Evolutionary conservation across 35 echinoderm and acorn worm species (phyloP), one percentile per base, ranked within the genome.

Genomic region (Ophioderma brevispina): DNA sequence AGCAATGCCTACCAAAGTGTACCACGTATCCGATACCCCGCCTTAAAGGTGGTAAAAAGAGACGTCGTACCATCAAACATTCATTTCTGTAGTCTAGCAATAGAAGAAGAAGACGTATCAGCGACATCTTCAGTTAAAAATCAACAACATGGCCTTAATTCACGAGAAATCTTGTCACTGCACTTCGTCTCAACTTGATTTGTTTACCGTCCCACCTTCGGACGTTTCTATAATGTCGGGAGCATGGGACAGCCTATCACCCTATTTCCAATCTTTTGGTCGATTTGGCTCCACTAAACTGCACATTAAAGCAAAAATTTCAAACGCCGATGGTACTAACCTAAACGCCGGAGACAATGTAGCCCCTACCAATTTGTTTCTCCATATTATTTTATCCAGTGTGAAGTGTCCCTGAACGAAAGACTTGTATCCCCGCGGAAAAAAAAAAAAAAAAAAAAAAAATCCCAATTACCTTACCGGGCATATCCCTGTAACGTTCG

Each of bases 101-200:
- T 19, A 35, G 36, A 59, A 33, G 11, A 64, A 86, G 78, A 89
- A 92, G 78, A 38, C 81, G 55, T 59, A 63, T n/a, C 1, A 88
- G 88, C 84, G 91, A 92, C 8, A 92, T 95, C 36, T 90, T 92
- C 64, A 79, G 55, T 23, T 82, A 70, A 84, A 52, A 38, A 11
- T 32, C 6, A 38, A 36, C 31, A 77, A 75, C 28, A 94, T 94
- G 92, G 37, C 92, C 31, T 84, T 89, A 28, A 80, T 94, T 30
- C 87, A 89, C 40, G 49, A 84, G 37, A 41, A 94, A 35, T 94
- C 92, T 1, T 94, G 92, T 85, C 86, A 94, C 70, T 94, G 92
- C 64, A 75, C 76, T 13, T 84, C 89, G 23, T 93, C 91, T 4
- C 86, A 88, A 42, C 37, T 94, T 31, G 86, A 94, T 55, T 82